Base-by-base conservation (phyloP, 2,797 vertebrate species). In the Fringilla coelebs region DNA sequence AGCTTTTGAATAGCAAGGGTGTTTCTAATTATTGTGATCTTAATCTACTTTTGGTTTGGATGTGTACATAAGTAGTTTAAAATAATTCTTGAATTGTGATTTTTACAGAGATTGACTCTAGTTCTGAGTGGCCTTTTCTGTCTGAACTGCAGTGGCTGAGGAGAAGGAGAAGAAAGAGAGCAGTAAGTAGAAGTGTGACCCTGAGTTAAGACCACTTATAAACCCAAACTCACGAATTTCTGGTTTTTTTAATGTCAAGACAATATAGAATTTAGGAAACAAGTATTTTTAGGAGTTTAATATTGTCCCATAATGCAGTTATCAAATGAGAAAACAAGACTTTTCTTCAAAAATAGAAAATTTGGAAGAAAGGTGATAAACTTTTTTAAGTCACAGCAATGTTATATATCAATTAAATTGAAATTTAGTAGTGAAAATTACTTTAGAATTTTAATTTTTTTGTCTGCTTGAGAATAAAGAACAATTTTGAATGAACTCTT, bases 121-220 rank as follows among this genome's bases (percentile, higher is more conserved):
- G 97, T 92, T 98, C 98, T 6, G 98, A 98, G 91, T 98, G 98
- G 97, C 98, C 98, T 58, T 96, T 98, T 78, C 89, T 98, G 13
- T 95, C 97, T 95, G 99, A 99, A 91, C 97, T 99, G 71, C 98
- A 98, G 95, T 99, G 99, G 99, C 97, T 99, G 91, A 98, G 95
- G 88, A 98, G 98, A 94, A 98, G 98, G 97, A 99, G 98, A 93
- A 96, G 98, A 98, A 99, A 98, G 98, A 98, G 99, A 97, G 99
- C 99, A 57, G 98, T 99, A 96, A 98, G 98, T 98, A 97, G 96
- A 94, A 97, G 70, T 91, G 43, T 96, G 43, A 68, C 31, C 10
- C 58, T 28, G 48, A 41, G 15, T 85, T 79, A 73, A 88, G 32
- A 93, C 38, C 15, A 25, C 79, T 70, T 86, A 51, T 70, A 51